Conservation (phyloP, 1,140 invertebrate genomes). For the Tenebrio molitor region DNA sequence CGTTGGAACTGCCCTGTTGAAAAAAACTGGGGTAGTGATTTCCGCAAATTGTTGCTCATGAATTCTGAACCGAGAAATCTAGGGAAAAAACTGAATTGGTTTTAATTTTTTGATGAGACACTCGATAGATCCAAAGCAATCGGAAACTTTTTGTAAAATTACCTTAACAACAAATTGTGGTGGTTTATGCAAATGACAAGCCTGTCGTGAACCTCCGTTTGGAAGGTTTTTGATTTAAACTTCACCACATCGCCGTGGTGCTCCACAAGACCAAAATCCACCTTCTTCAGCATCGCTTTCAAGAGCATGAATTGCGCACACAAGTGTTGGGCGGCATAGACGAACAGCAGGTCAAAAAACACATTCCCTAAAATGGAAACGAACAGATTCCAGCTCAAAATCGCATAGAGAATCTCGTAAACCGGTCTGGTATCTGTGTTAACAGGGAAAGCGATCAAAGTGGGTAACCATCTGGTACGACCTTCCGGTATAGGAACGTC, state of each 20-base stretch:
- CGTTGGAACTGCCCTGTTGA: too few relatives aligned
- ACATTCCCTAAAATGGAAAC: constrained; percentile 25
- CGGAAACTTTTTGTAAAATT: too few relatives aligned
- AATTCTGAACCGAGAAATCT: too few relatives aligned
- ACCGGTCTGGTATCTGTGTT: constrained; percentile 21
- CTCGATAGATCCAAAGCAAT: too few relatives aligned
- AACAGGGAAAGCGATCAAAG: constrained; percentile 1
- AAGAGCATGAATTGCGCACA: constrained; percentile 31
- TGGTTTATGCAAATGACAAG: constrained; percentile 18
- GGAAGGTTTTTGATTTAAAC: constrained; percentile 23
- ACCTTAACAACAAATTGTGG: constrained; percentile 27
- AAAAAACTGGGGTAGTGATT: too few relatives aligned
- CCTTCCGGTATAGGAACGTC: not conserved
- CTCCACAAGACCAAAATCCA: constrained; percentile 1
- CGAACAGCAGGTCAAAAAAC: constrained; percentile 20
- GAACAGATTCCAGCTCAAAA: constrained; percentile 19
- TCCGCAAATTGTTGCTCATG: too few relatives aligned
- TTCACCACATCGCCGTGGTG: constrained; percentile 1
- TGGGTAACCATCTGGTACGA: not conserved
- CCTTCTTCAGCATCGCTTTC: constrained; percentile 32
- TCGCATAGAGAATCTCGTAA: constrained; percentile 18
- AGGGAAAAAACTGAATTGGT: too few relatives aligned
- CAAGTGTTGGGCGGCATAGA: constrained; percentile 18
- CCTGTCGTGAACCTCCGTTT: constrained; percentile 1
- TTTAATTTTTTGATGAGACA: too few relatives aligned